phyloP scores from a whole-genome alignment of 2,797 vertebrate species.

The Sciaenops ocellatus region DNA sequence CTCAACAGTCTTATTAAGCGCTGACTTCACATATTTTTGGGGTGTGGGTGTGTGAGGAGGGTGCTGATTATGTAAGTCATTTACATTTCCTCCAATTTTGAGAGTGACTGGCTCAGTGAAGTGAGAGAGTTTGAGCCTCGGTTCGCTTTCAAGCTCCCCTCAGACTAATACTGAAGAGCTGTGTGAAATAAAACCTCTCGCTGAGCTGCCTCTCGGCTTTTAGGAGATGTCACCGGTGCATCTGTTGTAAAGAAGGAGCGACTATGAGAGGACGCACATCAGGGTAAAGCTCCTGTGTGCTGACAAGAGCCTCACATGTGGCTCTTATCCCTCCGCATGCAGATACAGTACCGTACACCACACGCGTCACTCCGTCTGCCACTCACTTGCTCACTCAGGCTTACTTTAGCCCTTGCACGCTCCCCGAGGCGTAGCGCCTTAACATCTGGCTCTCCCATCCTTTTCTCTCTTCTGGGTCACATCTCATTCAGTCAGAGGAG shows the following conservation, averaged over 20 bases:
- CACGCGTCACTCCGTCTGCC: slow-evolving; percentile 54
- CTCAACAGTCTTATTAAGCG: slow-evolving; percentile 59
- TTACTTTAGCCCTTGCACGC: slow-evolving; percentile 15
- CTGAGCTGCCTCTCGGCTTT: slow-evolving; percentile 68
- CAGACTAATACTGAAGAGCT: slow-evolving; percentile 63
- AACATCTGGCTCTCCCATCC: slow-evolving; percentile 76
- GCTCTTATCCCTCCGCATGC: slow-evolving; percentile 57
- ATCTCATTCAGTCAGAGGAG: slow-evolving; percentile 57
- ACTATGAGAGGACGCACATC: slow-evolving; percentile 36
- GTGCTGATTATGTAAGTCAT: slow-evolving; percentile 72
- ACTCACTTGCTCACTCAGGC: slow-evolving; percentile 61
- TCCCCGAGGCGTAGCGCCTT: slow-evolving; percentile 63
- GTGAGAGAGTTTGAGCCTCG: slow-evolving; percentile 60
- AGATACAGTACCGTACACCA: slow-evolving; percentile 25
- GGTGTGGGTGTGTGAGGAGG: neutral
- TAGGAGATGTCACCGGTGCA: slow-evolving; percentile 57
- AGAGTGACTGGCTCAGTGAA: slow-evolving; percentile 72
- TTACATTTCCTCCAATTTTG: slow-evolving; percentile 72
- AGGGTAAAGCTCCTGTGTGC: slow-evolving; percentile 58
- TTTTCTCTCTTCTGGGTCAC: slow-evolving; percentile 69
- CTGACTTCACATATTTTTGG: slow-evolving; percentile 59
- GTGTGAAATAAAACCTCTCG: slow-evolving; percentile 66
- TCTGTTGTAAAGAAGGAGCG: slow-evolving; percentile 36
- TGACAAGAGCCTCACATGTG: slow-evolving; percentile 65
- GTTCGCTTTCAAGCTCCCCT: slow-evolving; percentile 64